phyloP scores from a whole-genome alignment of 2,888 invertebrate species.

The Pyrgus malvae region DNA sequence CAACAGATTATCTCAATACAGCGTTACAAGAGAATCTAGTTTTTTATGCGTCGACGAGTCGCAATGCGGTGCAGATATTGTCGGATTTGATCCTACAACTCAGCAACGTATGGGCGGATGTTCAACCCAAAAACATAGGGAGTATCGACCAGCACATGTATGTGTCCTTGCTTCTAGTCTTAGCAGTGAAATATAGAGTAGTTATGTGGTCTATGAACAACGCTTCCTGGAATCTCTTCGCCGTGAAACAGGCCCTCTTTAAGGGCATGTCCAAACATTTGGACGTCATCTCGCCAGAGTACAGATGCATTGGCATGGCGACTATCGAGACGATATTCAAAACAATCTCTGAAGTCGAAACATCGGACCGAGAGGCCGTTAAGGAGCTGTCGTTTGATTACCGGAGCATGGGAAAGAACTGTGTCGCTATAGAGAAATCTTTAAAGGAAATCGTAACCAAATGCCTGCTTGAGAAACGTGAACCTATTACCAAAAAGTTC shows the following conservation, averaged over 20 bases:
- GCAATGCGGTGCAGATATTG: constrained; percentile 49
- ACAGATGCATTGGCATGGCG: constrained; percentile 88
- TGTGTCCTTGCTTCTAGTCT: constrained; percentile 84
- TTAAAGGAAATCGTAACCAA: constrained; percentile 62
- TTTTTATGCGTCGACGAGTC: constrained; percentile 78
- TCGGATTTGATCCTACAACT: constrained; percentile 77
- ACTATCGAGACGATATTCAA: constrained; percentile 85
- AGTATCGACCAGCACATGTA: constrained; percentile 87
- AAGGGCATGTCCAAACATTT: constrained; percentile 87
- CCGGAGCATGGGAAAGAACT: constrained; percentile 71
- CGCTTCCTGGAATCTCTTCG: constrained; percentile 48
- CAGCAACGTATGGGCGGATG: constrained; percentile 86
- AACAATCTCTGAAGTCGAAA: constrained; percentile 69
- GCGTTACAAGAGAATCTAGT: constrained; percentile 82
- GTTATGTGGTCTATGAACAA: constrained; percentile 50
- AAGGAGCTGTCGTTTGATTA: constrained; percentile 85
- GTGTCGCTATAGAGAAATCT: constrained; percentile 70
- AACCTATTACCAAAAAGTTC: constrained; percentile 43
- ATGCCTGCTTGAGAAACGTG: constrained; percentile 61
- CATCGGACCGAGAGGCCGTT: constrained; percentile 62
- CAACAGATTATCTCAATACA: constrained; percentile 82
- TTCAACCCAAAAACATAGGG: constrained; percentile 82
- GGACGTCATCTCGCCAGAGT: constrained; percentile 81
- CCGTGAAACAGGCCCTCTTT: constrained; percentile 79
- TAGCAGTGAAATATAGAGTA: constrained; percentile 76